phyloP scores from a whole-genome alignment of 2,888 invertebrate species.

The Diaphora mendica region DNA sequence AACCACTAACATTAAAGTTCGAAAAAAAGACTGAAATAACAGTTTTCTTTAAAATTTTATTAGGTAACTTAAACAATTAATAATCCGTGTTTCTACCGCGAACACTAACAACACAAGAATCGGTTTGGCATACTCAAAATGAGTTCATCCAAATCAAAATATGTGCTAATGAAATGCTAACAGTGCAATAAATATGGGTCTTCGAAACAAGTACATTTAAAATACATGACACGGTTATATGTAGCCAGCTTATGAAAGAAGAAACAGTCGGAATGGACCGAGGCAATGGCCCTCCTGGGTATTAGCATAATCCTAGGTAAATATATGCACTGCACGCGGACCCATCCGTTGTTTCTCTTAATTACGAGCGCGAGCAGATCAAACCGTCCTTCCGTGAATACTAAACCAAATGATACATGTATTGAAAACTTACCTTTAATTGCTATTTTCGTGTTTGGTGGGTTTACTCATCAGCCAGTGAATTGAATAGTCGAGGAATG shows the following conservation, averaged over 20 bases:
- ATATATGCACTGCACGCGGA: conserved; percentile 63
- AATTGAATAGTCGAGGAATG: not conserved
- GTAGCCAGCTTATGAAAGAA: conserved; percentile 6
- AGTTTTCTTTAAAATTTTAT: too few relatives aligned
- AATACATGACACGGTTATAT: not conserved
- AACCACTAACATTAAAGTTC: too few relatives aligned
- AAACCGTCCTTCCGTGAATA: conserved; percentile 54
- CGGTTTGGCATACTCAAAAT: too few relatives aligned
- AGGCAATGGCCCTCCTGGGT: not conserved
- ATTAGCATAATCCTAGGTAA: conserved; percentile 66
- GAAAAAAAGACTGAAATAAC: too few relatives aligned
- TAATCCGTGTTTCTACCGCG: too few relatives aligned
- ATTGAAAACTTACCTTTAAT: conserved; percentile 30
- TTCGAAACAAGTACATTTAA: not conserved
- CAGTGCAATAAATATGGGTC: not conserved
- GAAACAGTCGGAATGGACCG: not conserved
- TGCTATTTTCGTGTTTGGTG: conserved; percentile 29
- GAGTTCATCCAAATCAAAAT: too few relatives aligned
- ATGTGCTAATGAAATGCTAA: not conserved
- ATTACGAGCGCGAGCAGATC: conserved; percentile 62
- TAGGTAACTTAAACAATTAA: too few relatives aligned
- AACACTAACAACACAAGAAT: too few relatives aligned
- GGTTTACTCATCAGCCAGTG: conserved; percentile 6
- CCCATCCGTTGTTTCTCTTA: conserved; percentile 60
- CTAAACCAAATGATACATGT: conserved; percentile 47